Evolutionary conservation across 2,797 vertebrate species (phyloP).

Genomic region (Falco peregrinus): DNA sequence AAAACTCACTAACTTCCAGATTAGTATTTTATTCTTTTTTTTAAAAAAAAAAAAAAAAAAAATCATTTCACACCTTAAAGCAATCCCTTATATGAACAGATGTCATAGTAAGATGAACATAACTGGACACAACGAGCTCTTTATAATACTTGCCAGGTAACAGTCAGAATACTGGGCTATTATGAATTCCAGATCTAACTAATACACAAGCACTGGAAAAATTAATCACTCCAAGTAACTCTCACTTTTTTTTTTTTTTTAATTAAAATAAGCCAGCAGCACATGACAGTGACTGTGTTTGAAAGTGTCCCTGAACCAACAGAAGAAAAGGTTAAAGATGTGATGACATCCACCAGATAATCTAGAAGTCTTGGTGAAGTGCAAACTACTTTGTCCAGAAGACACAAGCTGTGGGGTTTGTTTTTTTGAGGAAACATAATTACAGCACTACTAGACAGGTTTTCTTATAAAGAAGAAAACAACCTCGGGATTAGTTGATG

Average conservation of each 20-base stretch:
- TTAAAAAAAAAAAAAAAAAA: too few species aligned
- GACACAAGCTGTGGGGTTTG: neutral
- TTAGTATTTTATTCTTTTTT: neutral
- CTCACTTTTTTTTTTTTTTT: neutral
- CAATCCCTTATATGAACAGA: rapidly evolving
- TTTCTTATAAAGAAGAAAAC: neutral
- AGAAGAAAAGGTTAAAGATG: neutral
- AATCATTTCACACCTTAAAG: neutral
- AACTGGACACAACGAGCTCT: neutral
- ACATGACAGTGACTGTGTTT: neutral
- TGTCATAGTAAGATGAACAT: neutral
- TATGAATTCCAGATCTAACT: neutral
- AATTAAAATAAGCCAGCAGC: neutral
- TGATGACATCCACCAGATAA: neutral
- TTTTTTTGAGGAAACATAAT: neutral
- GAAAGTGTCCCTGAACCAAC: neutral
- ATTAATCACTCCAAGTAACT: neutral
- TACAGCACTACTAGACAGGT: neutral
- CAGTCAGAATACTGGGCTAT: neutral
- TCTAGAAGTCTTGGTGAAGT: neutral
- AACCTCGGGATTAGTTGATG: neutral
- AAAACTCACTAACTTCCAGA: neutral
- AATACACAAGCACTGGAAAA: neutral
- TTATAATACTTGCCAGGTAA: neutral
- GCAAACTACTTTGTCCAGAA: neutral